These are phyloP conservation scores for Galeopterus variegatus DNA, from an alignment of 2,113 vertebrate species.

Conservation along the genomic window DNA sequence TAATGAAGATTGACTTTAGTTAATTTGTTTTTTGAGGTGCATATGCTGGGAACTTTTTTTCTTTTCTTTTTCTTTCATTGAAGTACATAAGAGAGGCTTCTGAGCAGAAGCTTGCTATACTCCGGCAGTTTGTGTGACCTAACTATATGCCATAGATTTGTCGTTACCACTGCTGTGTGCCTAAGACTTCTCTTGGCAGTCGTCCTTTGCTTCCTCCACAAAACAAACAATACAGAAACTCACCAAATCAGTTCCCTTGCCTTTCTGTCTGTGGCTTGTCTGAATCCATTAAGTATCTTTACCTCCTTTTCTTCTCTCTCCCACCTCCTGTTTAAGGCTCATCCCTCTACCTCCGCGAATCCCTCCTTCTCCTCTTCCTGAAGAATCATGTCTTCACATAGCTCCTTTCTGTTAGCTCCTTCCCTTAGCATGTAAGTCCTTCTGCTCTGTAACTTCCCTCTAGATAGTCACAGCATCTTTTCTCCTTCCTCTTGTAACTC, in stretches of 20 bases:
- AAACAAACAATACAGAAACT: background rate
- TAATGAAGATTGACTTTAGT: background rate
- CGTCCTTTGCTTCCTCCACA: background rate
- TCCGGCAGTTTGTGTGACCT: background rate
- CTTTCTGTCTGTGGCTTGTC: background rate
- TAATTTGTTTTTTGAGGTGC: background rate
- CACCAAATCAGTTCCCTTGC: background rate
- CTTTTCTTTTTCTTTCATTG: rapidly evolving
- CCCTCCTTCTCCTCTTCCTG: background rate
- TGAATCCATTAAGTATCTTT: background rate
- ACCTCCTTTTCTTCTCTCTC: background rate
- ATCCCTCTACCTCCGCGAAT: background rate
- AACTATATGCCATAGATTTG: background rate
- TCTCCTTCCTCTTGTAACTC: background rate
- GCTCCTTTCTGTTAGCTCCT: background rate
- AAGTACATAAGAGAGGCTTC: background rate
- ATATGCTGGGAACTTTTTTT: background rate
- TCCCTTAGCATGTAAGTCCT: background rate
- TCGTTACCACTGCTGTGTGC: background rate
- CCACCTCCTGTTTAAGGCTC: background rate
- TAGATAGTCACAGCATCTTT: background rate
- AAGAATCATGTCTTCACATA: background rate
- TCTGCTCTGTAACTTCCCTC: background rate
- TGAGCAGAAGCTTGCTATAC: background rate
- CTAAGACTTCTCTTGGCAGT: background rate